Evolutionary conservation across 2,888 invertebrate species (phyloP).

Genomic region (Xylophagus ater): DNA sequence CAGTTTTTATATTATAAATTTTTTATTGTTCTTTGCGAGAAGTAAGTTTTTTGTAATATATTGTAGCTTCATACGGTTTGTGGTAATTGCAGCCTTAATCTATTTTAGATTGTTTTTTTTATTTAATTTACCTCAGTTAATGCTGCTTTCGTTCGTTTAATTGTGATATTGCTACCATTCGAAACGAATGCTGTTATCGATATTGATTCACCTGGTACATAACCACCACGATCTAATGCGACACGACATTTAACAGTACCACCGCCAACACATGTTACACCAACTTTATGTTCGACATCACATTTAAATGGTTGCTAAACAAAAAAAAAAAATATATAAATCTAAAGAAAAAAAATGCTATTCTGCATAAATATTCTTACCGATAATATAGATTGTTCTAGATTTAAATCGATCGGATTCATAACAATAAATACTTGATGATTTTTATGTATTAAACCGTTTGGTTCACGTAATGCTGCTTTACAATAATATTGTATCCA

Average conservation of each 20-base stretch:
- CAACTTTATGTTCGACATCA: conserved; percentile 82
- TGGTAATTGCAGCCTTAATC: too few species aligned
- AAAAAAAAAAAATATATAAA: conserved; percentile 21
- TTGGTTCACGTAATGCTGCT: conserved; percentile 74
- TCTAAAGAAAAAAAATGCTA: too few species aligned
- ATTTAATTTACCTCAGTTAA: conserved; percentile 52
- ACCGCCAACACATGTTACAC: conserved; percentile 77
- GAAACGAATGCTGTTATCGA: conserved; percentile 71
- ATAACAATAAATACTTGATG: conserved; percentile 95
- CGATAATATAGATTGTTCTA: conserved; percentile 76
- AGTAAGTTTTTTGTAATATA: too few species aligned
- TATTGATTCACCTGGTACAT: conserved; percentile 89
- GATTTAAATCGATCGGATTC: conserved; percentile 88
- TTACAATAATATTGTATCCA: conserved; percentile 94
- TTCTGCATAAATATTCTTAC: conserved; percentile 59
- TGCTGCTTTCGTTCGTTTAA: conserved; percentile 75
- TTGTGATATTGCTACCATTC: conserved; percentile 75
- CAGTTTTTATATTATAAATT: too few species aligned
- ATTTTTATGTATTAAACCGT: conserved; percentile 81
- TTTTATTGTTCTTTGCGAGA: too few species aligned
- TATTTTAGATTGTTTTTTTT: neutral
- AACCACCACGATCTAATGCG: conserved; percentile 80
- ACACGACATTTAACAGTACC: conserved; percentile 81
- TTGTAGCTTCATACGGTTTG: too few species aligned
- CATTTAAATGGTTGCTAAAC: conserved; percentile 76